Conservation (phyloP, 2,797 vertebrate species). For the Anguilla anguilla region DNA sequence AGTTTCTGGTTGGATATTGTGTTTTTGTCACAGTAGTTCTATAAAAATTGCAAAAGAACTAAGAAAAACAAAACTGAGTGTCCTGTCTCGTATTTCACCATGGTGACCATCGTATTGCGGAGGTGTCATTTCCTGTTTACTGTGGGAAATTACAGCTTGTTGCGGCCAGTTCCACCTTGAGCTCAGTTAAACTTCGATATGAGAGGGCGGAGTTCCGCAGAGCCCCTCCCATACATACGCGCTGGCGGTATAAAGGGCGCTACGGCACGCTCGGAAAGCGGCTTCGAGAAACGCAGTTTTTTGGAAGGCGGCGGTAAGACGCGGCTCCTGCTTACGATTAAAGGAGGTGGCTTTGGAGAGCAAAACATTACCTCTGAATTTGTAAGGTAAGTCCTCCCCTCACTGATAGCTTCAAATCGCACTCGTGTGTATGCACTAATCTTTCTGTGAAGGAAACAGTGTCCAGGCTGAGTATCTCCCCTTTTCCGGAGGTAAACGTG, state of each 20-base stretch:
- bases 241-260: slow-evolving; percentile 24
- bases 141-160: not conserved
- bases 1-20: not conserved
- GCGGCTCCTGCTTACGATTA: too few species aligned
- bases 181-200: not conserved
- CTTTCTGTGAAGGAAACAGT: not conserved
- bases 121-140: slow-evolving; percentile 26
- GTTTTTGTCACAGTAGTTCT: not conserved
- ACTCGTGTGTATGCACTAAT: not conserved
- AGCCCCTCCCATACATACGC: not conserved
- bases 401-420: not conserved
- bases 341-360: not conserved
- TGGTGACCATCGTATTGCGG: not conserved
- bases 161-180: not conserved
- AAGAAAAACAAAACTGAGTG: not conserved
- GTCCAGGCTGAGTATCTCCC: not conserved
- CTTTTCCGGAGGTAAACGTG: not conserved
- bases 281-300: not conserved
- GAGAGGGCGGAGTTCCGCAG: slow-evolving; percentile 19
- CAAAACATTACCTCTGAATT: not conserved
- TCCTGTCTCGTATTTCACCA: not conserved
- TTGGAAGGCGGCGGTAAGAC: not conserved
- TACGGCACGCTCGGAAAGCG: not conserved
- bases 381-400: slow-evolving; percentile 1
- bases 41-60: not conserved